Conservation (phyloP, 2,888 invertebrate genomes). For the Nemotelus pantherinus region DNA sequence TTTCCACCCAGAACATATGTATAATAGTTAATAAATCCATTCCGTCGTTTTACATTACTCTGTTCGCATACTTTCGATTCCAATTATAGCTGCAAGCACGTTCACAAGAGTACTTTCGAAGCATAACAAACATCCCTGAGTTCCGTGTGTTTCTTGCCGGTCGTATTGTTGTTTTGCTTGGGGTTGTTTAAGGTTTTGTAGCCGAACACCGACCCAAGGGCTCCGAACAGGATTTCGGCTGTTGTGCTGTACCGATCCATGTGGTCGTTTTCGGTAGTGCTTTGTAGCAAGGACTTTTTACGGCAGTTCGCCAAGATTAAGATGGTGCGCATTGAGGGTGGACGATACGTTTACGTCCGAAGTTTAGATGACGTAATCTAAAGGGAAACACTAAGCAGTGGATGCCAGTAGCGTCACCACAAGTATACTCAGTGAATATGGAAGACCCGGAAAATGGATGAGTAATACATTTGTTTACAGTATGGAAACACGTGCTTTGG, state of each 20-base stretch:
- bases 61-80: too few relatives aligned
- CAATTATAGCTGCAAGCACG: too few relatives aligned
- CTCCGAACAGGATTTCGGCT: slow-evolving; percentile 16
- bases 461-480: slow-evolving; percentile 21
- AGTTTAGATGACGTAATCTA: slow-evolving; percentile 28
- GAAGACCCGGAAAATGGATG: slow-evolving; percentile 20
- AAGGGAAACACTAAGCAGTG: slow-evolving; percentile 43
- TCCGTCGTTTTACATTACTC: too few relatives aligned
- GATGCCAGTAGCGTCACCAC: slow-evolving; percentile 45
- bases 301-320: slow-evolving; percentile 47
- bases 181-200: slow-evolving; percentile 45
- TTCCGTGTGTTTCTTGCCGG: slow-evolving; percentile 10
- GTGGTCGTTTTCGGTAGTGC: slow-evolving; percentile 40
- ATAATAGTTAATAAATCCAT: too few relatives aligned
- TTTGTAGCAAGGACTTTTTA: slow-evolving; percentile 45
- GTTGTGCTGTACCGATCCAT: slow-evolving; percentile 5
- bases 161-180: slow-evolving; percentile 46
- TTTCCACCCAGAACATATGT: too few relatives aligned
- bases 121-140: slow-evolving; percentile 48
- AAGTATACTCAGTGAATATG: neutral
- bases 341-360: slow-evolving; percentile 8
- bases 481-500: neutral
- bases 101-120: slow-evolving; percentile 18
- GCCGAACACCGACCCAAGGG: slow-evolving; percentile 21
- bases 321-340: slow-evolving; percentile 45